Evolutionary conservation across 2,797 vertebrate genomes (phyloP).

Genomic region (Pseudomugil gertrudae): DNA sequence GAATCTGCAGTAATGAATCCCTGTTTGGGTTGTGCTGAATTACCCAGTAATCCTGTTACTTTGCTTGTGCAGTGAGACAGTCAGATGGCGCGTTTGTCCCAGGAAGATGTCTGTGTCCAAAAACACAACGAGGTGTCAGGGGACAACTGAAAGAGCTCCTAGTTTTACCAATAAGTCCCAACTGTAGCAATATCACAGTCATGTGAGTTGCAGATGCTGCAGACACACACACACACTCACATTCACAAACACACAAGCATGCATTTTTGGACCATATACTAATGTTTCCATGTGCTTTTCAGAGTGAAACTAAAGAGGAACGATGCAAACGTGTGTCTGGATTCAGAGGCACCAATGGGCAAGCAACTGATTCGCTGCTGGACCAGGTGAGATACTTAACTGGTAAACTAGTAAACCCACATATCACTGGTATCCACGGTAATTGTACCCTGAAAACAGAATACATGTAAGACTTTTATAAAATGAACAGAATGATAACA

Average conservation of each 20-base stretch:
- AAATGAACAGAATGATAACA: neutral
- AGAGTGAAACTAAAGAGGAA: conserved; percentile 71
- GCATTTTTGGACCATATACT: conserved; percentile 21
- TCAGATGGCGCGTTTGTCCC: conserved; percentile 68
- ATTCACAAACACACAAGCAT: neutral
- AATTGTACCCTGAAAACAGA: neutral
- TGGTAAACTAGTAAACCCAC: neutral
- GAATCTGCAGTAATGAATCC: conserved; percentile 7
- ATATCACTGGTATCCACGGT: neutral
- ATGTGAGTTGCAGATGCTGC: conserved; percentile 75
- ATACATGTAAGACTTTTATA: neutral
- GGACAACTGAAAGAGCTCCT: conserved; percentile 59
- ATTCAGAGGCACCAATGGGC: conserved; percentile 63
- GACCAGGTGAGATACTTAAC: conserved; percentile 72
- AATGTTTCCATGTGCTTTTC: conserved; percentile 43
- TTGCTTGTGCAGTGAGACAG: conserved; percentile 62
- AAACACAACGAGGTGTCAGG: conserved; percentile 17
- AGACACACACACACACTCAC: neutral
- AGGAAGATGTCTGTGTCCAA: conserved; percentile 77
- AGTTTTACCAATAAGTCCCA: conserved; percentile 59
- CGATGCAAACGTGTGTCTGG: conserved; percentile 67
- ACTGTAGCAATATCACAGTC: conserved; percentile 73
- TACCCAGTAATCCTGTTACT: conserved; percentile 49
- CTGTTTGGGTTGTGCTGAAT: conserved; percentile 4
- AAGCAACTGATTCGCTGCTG: conserved; percentile 77